Evolutionary conservation across 2,888 invertebrate species (phyloP).

Genomic region (Cosmorhoe ocellata): DNA sequence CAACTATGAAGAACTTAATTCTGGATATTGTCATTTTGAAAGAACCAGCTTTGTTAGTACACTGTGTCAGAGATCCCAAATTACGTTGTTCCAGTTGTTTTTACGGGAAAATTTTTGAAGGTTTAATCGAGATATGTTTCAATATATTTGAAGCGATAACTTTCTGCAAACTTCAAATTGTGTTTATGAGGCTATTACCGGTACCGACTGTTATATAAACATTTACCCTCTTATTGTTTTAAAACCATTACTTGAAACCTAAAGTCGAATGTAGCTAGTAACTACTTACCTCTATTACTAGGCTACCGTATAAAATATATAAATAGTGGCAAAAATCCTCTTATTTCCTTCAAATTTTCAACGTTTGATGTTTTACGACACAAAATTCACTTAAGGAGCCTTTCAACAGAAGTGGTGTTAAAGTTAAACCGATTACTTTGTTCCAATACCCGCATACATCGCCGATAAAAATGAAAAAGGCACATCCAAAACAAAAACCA

Average conservation of each 20-base stretch:
- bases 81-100: slow-evolving; percentile 37
- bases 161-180: slow-evolving; percentile 14
- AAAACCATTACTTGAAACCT: too few species aligned
- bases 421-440: slow-evolving; percentile 61
- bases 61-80: slow-evolving; percentile 33
- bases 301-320: too few species aligned
- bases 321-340: too few species aligned
- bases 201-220: not conserved
- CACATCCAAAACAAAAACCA: not conserved
- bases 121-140: slow-evolving; percentile 54
- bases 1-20: not conserved
- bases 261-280: too few species aligned
- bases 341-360: slow-evolving; percentile 23
- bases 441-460: slow-evolving; percentile 10
- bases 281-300: too few species aligned
- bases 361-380: slow-evolving; percentile 43
- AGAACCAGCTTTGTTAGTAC: not conserved
- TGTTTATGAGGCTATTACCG: slow-evolving; percentile 15
- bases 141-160: slow-evolving; percentile 29
- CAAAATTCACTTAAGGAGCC: slow-evolving; percentile 63
- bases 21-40: too few species aligned
- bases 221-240: too few species aligned
- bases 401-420: slow-evolving; percentile 60
- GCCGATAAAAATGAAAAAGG: not conserved
- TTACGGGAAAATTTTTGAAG: slow-evolving; percentile 33